Evolutionary conservation across 2,797 vertebrate species (phyloP).

Genomic region (Chiloscyllium punctatum): DNA sequence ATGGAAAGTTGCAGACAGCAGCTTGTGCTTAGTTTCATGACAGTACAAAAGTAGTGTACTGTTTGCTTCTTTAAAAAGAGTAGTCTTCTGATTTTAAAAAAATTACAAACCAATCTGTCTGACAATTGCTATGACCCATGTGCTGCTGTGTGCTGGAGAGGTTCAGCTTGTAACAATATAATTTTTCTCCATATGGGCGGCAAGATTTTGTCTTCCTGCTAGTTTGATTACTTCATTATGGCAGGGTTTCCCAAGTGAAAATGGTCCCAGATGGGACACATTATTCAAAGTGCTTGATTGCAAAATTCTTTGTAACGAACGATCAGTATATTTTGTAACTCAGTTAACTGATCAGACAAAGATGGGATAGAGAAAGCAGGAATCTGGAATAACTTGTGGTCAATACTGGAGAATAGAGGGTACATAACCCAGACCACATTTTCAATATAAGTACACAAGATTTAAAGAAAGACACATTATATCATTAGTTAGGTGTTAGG

Average conservation of each 20-base stretch:
- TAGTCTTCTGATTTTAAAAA: background rate
- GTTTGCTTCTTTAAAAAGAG: constrained; percentile 24
- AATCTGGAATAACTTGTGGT: constrained; percentile 4
- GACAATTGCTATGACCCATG: constrained; percentile 30
- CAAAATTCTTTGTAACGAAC: constrained; percentile 27
- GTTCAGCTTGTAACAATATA: constrained; percentile 35
- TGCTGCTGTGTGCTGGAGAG: constrained; percentile 22
- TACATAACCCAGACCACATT: background rate
- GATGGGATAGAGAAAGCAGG: background rate
- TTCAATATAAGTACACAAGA: background rate
- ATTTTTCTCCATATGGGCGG: constrained; percentile 35
- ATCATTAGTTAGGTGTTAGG: background rate
- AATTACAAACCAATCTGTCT: constrained; percentile 25
- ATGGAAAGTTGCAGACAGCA: constrained; percentile 31
- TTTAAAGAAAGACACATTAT: background rate
- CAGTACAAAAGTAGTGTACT: constrained; percentile 24
- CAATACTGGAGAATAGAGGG: background rate
- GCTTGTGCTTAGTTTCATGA: constrained; percentile 35
- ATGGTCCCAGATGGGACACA: constrained; percentile 36
- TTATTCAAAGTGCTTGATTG: constrained; percentile 37
- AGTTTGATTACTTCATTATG: constrained; percentile 37
- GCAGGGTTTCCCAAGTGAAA: constrained; percentile 31
- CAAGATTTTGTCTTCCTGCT: constrained; percentile 37
- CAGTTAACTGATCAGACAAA: background rate
- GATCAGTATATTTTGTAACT: background rate